Evolutionary conservation across 64 coral and sea anemone species (phyloP).

Genomic region (Orbicella faveolata): DNA sequence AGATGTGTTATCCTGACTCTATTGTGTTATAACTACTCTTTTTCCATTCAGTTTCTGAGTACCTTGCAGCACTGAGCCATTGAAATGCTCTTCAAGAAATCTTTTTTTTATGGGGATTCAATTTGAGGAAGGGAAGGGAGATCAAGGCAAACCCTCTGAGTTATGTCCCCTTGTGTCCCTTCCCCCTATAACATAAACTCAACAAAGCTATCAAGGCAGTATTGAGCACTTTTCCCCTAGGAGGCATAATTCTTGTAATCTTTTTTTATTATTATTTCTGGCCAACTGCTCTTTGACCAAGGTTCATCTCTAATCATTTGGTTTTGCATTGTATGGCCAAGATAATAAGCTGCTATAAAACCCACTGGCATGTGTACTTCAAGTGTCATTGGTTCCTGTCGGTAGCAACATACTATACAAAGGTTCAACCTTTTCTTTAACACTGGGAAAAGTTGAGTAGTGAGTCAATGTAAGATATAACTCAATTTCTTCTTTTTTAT

Average conservation of each 20-base stretch:
- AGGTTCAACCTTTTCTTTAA: background rate
- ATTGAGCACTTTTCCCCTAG: background rate
- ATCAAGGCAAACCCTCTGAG: too few relatives aligned
- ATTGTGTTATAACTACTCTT: too few relatives aligned
- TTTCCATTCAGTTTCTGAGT: too few relatives aligned
- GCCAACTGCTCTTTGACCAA: constrained; percentile 43
- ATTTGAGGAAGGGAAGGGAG: too few relatives aligned
- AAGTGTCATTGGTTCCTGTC: constrained; percentile 57
- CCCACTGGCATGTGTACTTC: constrained; percentile 19
- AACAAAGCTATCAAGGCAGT: too few relatives aligned
- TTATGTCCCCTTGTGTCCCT: too few relatives aligned
- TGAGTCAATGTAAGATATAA: background rate
- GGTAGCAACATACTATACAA: background rate
- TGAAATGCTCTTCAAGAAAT: too few relatives aligned
- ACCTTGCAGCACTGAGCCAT: too few relatives aligned
- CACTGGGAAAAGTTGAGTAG: background rate
- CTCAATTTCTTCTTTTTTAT: constrained; percentile 5
- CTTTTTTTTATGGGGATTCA: too few relatives aligned
- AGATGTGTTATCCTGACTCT: too few relatives aligned
- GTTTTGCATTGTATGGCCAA: constrained; percentile 52
- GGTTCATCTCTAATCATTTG: constrained; percentile 2
- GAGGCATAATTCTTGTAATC: background rate
- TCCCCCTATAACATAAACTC: too few relatives aligned
- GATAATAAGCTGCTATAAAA: constrained; percentile 55
- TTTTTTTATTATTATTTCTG: background rate